Percentiles rank a stretch among this genome's conserved stretches.
phyloP scores from a whole-genome alignment of 2,888 invertebrate species.

The Portevinia maculata region DNA sequence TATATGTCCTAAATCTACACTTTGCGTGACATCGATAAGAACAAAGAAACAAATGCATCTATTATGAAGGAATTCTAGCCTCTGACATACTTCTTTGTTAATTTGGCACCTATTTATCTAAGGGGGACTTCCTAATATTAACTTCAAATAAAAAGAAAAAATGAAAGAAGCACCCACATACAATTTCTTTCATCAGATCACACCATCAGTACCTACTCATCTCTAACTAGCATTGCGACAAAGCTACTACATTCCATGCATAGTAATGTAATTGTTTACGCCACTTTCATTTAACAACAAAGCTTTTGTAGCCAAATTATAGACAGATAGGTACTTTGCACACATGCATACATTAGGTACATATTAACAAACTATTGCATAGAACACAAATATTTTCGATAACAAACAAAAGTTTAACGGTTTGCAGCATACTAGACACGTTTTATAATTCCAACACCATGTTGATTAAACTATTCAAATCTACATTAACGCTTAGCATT shows the following conservation, averaged over 20 bases:
- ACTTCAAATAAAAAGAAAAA: slow-evolving; percentile 4
- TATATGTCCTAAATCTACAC: background rate
- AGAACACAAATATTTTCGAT: background rate
- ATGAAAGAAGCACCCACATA: background rate
- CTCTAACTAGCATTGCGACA: slow-evolving; percentile 16
- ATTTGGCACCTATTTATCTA: background rate
- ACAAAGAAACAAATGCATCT: background rate
- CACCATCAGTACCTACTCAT: slow-evolving; percentile 3
- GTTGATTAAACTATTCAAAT: background rate
- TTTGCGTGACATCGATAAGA: background rate
- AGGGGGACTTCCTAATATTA: slow-evolving; percentile 32
- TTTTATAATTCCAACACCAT: background rate
- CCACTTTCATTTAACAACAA: too few relatives aligned
- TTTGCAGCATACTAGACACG: background rate
- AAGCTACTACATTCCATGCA: slow-evolving; percentile 13
- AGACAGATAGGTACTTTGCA: background rate
- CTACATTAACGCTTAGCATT: slow-evolving; percentile 8
- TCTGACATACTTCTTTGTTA: background rate
- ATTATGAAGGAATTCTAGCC: slow-evolving; percentile 14
- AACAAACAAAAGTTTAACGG: background rate
- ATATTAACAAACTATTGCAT: background rate
- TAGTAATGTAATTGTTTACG: slow-evolving; percentile 1
- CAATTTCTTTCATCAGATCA: slow-evolving; percentile 23
- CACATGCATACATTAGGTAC: too few relatives aligned
- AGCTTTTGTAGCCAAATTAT: background rate